These are phyloP conservation scores for Ambastaia sidthimunki DNA, from an alignment of 2,797 vertebrate genomes.

Conservation along the genomic window DNA sequence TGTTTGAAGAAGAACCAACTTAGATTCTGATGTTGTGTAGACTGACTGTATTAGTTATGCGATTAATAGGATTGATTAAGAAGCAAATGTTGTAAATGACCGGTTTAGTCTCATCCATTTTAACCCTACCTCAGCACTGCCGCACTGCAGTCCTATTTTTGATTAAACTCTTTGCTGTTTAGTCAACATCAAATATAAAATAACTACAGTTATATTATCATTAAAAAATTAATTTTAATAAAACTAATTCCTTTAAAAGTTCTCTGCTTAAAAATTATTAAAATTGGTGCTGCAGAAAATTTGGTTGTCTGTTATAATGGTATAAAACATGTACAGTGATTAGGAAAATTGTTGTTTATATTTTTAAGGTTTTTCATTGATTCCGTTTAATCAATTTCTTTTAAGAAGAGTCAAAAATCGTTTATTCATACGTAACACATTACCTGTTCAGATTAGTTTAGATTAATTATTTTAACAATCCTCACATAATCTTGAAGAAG, in stretches of 20 bases:
- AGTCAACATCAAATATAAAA: slow-evolving; percentile 13
- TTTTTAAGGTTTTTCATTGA: background rate
- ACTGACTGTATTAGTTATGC: background rate
- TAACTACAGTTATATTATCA: background rate
- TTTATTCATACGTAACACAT: too few relatives aligned
- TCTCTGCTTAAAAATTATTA: background rate
- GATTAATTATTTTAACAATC: background rate
- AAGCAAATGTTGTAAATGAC: background rate
- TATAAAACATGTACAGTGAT: background rate
- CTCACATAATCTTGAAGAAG: background rate
- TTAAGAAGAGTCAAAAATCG: background rate
- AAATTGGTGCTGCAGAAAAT: background rate
- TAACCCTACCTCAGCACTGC: slow-evolving; percentile 31
- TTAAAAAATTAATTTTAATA: slow-evolving; percentile 1
- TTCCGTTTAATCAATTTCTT: background rate
- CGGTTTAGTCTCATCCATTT: background rate
- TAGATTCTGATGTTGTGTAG: background rate
- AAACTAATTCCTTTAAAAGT: background rate
- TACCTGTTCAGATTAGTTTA: too few relatives aligned
- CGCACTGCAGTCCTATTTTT: slow-evolving; percentile 4
- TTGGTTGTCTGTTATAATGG: background rate
- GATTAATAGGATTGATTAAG: background rate
- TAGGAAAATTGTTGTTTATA: background rate
- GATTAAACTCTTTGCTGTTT: background rate
- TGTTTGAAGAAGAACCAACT: background rate